Evolutionary conservation across 2,888 invertebrate species (phyloP), one percentile per base, ranked within the genome.

Genomic region (Notocelia uddmanniana): DNA sequence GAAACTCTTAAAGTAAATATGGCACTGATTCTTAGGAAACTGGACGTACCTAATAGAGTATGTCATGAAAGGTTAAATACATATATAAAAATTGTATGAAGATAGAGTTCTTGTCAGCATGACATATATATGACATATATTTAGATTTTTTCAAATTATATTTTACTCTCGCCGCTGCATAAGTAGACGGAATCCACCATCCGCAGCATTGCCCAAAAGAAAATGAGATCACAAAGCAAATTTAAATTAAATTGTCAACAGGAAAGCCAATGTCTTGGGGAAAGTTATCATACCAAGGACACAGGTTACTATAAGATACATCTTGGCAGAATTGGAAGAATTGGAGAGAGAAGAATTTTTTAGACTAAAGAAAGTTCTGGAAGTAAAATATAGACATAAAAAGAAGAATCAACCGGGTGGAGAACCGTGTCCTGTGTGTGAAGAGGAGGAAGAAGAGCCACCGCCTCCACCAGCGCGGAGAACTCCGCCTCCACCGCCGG

Each of bases 221-320:
- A 15, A 15, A 37, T 11, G 41, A 19, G 0, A 37, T 18, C 31
- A 2, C 52, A 21, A 37, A 52, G 31, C 63, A 63, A 63, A 69
- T 57, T 60, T 21, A 48, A 64, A 64, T n/a, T 41, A 62, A 58
- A 79, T 78, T 78, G 77, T 81, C 75, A 64, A 78, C 84, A 87
- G 86, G 82, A 83, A 80, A 79, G 74, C 76, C 76, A 86, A 87
- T 73, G 83, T 85, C 34, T 76, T 87, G 63, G 75, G 71, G n/a
- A 85, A 81, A 77, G 76, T 85, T 3, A 77, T 86, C 2, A 77
- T 87, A 74, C 88, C 86, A 57, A 81, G 79, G 76, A 81, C 81
- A 6, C 73, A 78, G 59, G 67, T 67, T 0, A 84, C 85, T 0
- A 80, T 85, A n/a, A 41, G 66, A 1, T 87, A 86, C 66, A 85